Evolutionary conservation across 53 echinoderm and acorn worm genomes (phyloP).

Genomic region (Luidia sarsii): DNA sequence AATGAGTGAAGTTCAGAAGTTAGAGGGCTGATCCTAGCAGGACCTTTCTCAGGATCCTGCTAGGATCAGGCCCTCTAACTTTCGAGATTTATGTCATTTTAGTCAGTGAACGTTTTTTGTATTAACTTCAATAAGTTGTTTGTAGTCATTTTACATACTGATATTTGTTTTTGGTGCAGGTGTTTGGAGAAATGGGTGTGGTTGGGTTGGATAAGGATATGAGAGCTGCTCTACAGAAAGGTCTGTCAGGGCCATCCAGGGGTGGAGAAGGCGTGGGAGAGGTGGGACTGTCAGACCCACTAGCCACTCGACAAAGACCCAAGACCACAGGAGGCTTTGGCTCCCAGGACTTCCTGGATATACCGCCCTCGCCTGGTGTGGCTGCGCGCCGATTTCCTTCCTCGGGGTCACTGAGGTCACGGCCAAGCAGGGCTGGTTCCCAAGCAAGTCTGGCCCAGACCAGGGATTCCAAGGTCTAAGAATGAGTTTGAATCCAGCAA

Average conservation of each 20-base stretch:
- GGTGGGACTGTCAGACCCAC: conserved; percentile 39
- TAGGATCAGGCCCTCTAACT: too few species aligned
- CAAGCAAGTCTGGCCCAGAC: too few species aligned
- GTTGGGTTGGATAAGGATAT: conserved; percentile 94
- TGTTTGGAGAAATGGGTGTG: conserved; percentile 99
- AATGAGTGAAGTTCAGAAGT: too few species aligned
- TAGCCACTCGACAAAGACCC: conserved; percentile 61
- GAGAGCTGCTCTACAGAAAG: conserved; percentile 78
- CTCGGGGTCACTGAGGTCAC: background rate
- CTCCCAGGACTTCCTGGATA: conserved; percentile 81
- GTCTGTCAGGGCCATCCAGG: conserved; percentile 54
- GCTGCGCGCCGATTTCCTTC: conserved; percentile 20
- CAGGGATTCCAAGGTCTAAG: conserved; percentile 14
- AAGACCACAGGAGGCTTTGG: conserved; percentile 88
- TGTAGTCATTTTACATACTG: too few species aligned
- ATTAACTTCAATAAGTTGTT: background rate
- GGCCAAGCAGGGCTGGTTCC: background rate
- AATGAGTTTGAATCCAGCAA: background rate
- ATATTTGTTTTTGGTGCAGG: conserved; percentile 51
- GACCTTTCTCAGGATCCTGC: too few species aligned
- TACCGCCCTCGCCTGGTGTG: conserved; percentile 60
- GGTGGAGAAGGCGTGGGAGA: too few species aligned
- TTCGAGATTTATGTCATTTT: too few species aligned
- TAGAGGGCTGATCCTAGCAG: too few species aligned
- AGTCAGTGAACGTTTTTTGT: conserved; percentile 1